These are phyloP conservation scores for Hyposoter didymator DNA, from an alignment of 2,888 invertebrate genomes.

Conservation along the genomic window DNA sequence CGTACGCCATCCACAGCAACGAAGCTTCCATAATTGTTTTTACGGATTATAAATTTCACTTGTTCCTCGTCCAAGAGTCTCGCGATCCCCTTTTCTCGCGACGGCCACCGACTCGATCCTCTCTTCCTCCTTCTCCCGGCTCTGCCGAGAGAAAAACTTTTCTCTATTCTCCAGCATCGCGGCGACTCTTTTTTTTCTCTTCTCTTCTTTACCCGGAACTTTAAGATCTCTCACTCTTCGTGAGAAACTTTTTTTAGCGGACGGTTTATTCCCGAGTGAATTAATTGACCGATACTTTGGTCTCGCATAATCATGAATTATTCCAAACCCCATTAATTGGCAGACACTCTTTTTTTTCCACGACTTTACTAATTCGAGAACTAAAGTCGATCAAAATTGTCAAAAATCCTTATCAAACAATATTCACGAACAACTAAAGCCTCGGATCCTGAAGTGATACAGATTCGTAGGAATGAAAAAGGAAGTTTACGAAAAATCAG, in stretches of 20 bases:
- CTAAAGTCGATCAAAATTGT: neutral
- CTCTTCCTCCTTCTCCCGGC: constrained; percentile 6
- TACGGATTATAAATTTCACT: constrained; percentile 83
- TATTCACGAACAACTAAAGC: neutral
- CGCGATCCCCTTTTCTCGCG: constrained; percentile 52
- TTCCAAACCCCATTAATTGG: constrained; percentile 1
- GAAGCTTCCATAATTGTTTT: constrained; percentile 81
- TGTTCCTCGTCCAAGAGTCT: constrained; percentile 60
- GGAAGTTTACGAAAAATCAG: neutral
- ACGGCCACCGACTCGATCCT: constrained; percentile 41
- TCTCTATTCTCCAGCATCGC: neutral
- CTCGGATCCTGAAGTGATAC: neutral
- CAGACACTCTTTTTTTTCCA: neutral
- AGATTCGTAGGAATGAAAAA: neutral
- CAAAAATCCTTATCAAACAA: neutral
- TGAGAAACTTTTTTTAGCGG: constrained; percentile 20
- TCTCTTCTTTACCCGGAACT: constrained; percentile 1
- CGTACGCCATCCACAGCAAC: constrained; percentile 53
- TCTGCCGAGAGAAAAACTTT: constrained; percentile 41
- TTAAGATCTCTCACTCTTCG: constrained; percentile 20
- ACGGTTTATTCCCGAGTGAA: constrained; percentile 21
- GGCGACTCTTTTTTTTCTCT: constrained; percentile 14
- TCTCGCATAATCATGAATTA: constrained; percentile 44
- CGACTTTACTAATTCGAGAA: neutral
- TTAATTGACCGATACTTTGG: constrained; percentile 46